Base-by-base conservation (phyloP, 2,113 vertebrate species). In the Ranitomeya variabilis region DNA sequence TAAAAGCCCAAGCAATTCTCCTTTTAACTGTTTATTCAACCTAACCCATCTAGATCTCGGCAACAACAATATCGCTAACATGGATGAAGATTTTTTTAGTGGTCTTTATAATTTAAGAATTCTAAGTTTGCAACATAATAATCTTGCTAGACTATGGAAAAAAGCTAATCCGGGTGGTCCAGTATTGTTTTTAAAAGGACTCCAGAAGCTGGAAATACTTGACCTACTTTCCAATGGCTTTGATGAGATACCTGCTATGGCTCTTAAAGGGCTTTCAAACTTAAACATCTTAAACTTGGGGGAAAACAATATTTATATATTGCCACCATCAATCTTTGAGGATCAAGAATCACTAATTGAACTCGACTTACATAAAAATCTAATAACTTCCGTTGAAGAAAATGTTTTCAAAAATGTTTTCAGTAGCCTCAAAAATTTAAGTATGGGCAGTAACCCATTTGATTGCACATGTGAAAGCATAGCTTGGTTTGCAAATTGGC, bases 401-500 rank as follows among this genome's bases (percentile, higher is more conserved):
- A 76, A 94, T 7, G 96, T 97, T 23, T 99, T 99, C 76, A 90
- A 91, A n/a, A 89, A 89, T 15, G 94, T 93, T 18, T 92, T 98
- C 91, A 91, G 90, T 87, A 97, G 94, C 89, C 90, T 99, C 81
- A 95, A 87, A 54, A 69, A 82, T 84, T 94, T 99, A 21, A 86
- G 94, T 69, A 96, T 99, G 96, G 91, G 93, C 82, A 95, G 91
- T 83, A 99, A 99, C 90, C 98, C 98, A 0, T 99, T 98, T 85
- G 98, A 99, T 71, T 99, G 98, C 90, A 99, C 98, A 0, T 99
- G 98, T 89, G 97, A 98, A 91, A 98, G 97, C 90, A 97, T 99
- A 55, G 89, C 96, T 86, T 99, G 98, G 98, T 99, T 99, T 88
- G 93, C 94, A 19, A 93, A 89, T 0, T 99, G 97, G 98, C 93